Evolutionary conservation across 1,140 invertebrate genomes (phyloP).

Genomic region (Nixonia krombeini): DNA sequence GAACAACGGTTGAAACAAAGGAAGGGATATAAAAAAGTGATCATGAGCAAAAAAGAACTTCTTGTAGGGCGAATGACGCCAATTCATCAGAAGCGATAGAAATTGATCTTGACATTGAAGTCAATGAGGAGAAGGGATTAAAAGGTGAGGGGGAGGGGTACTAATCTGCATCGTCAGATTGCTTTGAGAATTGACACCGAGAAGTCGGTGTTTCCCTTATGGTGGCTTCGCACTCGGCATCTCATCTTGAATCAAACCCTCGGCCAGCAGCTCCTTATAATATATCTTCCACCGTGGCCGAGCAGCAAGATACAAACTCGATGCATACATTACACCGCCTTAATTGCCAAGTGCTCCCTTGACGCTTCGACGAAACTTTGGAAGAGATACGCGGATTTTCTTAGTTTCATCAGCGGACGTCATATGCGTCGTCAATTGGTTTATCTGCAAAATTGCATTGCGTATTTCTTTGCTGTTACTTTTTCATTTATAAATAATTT

Average conservation of each 20-base stretch:
- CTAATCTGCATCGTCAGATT: constrained; percentile 71
- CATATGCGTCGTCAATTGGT: too few relatives aligned
- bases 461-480: too few relatives aligned
- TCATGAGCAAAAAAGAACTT: too few relatives aligned
- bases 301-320: constrained; percentile 55
- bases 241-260: constrained; percentile 63
- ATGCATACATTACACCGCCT: constrained; percentile 68
- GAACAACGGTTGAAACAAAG: too few relatives aligned
- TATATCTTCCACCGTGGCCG: constrained; percentile 46
- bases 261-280: constrained; percentile 44
- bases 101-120: constrained; percentile 32
- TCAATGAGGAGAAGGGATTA: constrained; percentile 28
- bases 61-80: too few relatives aligned
- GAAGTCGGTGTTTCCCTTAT: constrained; percentile 52
- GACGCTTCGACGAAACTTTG: constrained; percentile 37
- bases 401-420: background rate
- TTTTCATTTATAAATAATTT: too few relatives aligned
- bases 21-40: too few relatives aligned
- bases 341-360: constrained; percentile 61
- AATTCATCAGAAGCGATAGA: constrained; percentile 4
- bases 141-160: constrained; percentile 14
- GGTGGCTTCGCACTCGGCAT: constrained; percentile 45
- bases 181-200: constrained; percentile 70
- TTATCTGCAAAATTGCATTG: too few relatives aligned
- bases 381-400: constrained; percentile 18